A percentile compares a stretch with the other conserved stretches of the same genome.
Evolutionary conservation across 2,797 vertebrate genomes (phyloP).

Genomic region (Geotria australis): DNA sequence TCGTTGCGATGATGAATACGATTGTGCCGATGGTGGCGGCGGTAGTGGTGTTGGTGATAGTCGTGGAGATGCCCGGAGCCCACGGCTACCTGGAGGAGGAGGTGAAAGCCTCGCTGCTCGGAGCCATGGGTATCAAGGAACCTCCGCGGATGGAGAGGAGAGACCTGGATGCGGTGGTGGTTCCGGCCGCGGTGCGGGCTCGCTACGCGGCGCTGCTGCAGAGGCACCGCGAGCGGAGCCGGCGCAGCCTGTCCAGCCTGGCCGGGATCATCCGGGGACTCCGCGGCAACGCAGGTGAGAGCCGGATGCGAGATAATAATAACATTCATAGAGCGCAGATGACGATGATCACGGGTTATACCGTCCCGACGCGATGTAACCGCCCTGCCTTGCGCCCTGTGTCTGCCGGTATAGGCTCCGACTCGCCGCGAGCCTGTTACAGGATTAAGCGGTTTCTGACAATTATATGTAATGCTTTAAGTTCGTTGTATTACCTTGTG

Average conservation of each 20-base stretch:
- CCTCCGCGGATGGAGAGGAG: constrained; percentile 25
- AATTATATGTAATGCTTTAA: too few relatives aligned
- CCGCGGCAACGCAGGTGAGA: constrained; percentile 37
- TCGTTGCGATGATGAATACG: too few relatives aligned
- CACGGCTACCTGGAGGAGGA: constrained; percentile 21
- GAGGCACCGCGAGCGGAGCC: constrained; percentile 16
- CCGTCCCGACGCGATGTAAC: too few relatives aligned
- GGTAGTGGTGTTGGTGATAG: neutral
- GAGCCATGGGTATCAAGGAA: constrained; percentile 27
- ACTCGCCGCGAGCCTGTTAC: too few relatives aligned
- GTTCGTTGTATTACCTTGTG: too few relatives aligned
- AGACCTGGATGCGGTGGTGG: constrained; percentile 32
- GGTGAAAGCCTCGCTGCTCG: constrained; percentile 29
- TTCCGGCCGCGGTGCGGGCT: constrained; percentile 31
- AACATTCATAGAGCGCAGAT: too few relatives aligned
- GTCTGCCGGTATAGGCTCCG: too few relatives aligned
- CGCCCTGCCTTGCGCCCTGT: too few relatives aligned
- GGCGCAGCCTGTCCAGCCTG: constrained; percentile 34
- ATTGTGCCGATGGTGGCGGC: too few relatives aligned
- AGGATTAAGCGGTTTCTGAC: too few relatives aligned
- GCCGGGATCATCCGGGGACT: constrained; percentile 46
- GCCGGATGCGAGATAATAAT: too few relatives aligned
- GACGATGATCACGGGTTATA: too few relatives aligned
- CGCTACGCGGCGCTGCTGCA: constrained; percentile 46
- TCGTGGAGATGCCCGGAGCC: constrained; percentile 3